Evolutionary conservation across 2,113 vertebrate species (phyloP).

Genomic region (Lepisosteus oculatus): DNA sequence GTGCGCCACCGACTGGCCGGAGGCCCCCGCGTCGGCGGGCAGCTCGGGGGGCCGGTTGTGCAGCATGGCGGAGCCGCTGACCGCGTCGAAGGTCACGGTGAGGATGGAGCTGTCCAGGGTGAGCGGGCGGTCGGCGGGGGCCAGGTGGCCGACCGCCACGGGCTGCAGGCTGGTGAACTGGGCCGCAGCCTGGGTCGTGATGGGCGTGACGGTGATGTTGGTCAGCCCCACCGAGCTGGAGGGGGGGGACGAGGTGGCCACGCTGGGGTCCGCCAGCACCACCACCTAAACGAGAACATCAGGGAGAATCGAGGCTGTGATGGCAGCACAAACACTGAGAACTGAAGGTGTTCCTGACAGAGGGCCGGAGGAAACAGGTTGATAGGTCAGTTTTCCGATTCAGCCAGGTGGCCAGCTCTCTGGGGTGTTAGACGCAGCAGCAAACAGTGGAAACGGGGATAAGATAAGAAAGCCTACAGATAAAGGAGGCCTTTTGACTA

Average conservation of each 20-base stretch:
- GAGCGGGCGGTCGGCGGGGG: constrained; percentile 77
- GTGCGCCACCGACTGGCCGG: constrained; percentile 82
- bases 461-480: no score
- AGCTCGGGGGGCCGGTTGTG: constrained; percentile 84
- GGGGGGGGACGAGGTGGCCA: constrained; percentile 58
- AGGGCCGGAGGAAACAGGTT: no score
- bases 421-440: no score
- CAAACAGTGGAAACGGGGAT: no score
- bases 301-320: background rate
- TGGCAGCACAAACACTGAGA: background rate
- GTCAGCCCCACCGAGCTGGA: constrained; percentile 82
- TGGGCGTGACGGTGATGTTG: constrained; percentile 90
- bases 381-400: no score
- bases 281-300: constrained; percentile 75
- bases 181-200: constrained; percentile 73
- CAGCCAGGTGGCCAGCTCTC: no score
- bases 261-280: constrained; percentile 81
- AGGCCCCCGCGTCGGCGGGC: constrained; percentile 62
- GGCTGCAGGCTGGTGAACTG: constrained; percentile 95
- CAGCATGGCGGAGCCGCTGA: constrained; percentile 85
- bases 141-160: constrained; percentile 82
- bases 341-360: background rate
- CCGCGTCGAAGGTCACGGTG: constrained; percentile 90
- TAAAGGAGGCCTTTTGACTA: no score
- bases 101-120: constrained; percentile 95